These are phyloP conservation scores for Acrocephalus kingi DNA, from an alignment of 2,113 vertebrate species.

Conservation along the genomic window DNA sequence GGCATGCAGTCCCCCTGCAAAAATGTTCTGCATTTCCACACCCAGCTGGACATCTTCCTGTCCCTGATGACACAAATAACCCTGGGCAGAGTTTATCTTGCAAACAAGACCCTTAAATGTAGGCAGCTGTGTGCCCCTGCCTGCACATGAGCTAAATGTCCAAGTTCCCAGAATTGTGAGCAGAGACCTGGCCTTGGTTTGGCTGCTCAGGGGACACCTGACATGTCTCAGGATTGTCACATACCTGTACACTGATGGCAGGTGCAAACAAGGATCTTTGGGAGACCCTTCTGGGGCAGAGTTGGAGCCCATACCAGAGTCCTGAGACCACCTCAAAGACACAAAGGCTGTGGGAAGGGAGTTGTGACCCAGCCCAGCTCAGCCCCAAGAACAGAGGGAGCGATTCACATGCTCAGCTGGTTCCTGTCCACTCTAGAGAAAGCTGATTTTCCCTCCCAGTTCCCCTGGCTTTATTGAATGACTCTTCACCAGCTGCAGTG, in stretches of 20 bases:
- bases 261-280: not conserved
- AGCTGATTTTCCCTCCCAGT: not conserved
- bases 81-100: not conserved
- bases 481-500: not conserved
- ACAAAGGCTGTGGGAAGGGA: not conserved
- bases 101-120: not conserved
- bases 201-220: not conserved
- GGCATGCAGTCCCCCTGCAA: not conserved
- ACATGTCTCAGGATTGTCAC: not conserved
- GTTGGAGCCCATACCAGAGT: not conserved
- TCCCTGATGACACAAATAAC: not conserved
- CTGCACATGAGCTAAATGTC: not conserved
- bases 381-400: not conserved
- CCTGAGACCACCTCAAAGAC: not conserved
- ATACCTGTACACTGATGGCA: not conserved
- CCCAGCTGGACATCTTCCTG: not conserved
- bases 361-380: not conserved
- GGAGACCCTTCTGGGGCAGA: not conserved
- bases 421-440: not conserved
- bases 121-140: not conserved
- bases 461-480: not conserved
- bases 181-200: not conserved
- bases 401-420: rapidly evolving
- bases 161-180: not conserved
- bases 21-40: not conserved